phyloP scores from a whole-genome alignment of 2,888 invertebrate genomes.

The Troglohyphantes excavatus region DNA sequence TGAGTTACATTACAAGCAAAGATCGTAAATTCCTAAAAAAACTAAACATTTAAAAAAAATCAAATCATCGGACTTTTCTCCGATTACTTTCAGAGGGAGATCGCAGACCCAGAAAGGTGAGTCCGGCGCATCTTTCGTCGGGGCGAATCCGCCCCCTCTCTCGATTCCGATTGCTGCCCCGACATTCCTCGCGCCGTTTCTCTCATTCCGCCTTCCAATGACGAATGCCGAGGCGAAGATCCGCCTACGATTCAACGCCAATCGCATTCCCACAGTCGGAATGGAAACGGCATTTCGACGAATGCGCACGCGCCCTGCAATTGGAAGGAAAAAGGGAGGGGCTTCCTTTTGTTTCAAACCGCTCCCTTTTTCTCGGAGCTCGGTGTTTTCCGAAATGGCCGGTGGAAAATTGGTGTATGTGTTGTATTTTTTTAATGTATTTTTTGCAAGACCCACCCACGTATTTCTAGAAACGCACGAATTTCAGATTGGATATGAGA shows the following conservation, averaged over 20 bases:
- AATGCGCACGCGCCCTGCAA: conserved; percentile 35
- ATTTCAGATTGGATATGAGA: conserved; percentile 34
- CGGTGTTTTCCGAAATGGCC: no score
- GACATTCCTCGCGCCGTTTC: conserved; percentile 18
- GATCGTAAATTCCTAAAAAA: no score
- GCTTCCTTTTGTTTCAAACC: conserved; percentile 16
- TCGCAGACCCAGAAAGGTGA: neutral
- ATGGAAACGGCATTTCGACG: conserved; percentile 64
- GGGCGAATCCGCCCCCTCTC: conserved; percentile 8
- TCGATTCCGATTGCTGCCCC: conserved; percentile 22
- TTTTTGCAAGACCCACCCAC: neutral
- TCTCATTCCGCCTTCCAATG: conserved; percentile 43
- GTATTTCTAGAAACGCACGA: conserved; percentile 21
- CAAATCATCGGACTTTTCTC: no score
- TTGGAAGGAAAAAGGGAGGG: conserved; percentile 50
- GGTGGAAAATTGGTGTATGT: neutral
- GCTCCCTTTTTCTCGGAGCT: neutral
- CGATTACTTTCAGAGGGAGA: no score
- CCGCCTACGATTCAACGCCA: conserved; percentile 55
- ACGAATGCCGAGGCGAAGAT: conserved; percentile 28
- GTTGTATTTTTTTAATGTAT: no score
- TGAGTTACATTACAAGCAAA: no score
- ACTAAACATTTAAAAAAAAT: no score
- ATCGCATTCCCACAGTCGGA: conserved; percentile 71
- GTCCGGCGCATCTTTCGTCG: neutral